A percentile compares a stretch with the other conserved stretches of the same genome.
Evolutionary conservation across 1,140 invertebrate genomes (phyloP).

Genomic region (Drepana arcuata): DNA sequence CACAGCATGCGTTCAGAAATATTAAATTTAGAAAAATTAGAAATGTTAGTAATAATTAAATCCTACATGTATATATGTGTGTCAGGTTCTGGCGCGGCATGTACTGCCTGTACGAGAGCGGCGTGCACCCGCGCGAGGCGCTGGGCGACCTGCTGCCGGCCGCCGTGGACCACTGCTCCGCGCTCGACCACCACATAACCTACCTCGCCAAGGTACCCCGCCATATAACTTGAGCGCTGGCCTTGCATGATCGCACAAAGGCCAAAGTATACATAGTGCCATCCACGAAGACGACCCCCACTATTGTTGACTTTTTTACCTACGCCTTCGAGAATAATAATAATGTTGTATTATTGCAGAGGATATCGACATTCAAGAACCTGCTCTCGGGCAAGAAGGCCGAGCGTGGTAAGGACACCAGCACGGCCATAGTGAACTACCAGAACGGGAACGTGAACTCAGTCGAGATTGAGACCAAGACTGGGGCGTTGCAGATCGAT

Average conservation of each 20-base stretch:
- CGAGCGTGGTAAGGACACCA: constrained; percentile 44
- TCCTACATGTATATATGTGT: no score
- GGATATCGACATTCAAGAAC: constrained; percentile 78
- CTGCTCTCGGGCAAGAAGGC: constrained; percentile 68
- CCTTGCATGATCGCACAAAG: no score
- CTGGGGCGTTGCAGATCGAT: constrained; percentile 45
- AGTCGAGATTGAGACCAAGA: constrained; percentile 51
- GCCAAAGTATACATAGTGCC: no score
- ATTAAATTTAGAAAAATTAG: no score
- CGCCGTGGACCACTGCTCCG: constrained; percentile 88
- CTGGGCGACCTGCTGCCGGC: constrained; percentile 87
- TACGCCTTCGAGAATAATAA: no score
- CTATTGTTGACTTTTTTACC: no score
- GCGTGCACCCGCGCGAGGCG: constrained; percentile 94
- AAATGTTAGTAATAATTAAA: no score
- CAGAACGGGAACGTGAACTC: constrained; percentile 45
- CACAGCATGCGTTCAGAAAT: no score
- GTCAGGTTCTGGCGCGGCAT: constrained; percentile 96
- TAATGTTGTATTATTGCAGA: constrained; percentile 67
- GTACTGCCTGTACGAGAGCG: constrained; percentile 97
- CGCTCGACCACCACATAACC: constrained; percentile 91
- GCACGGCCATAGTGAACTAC: constrained; percentile 55
- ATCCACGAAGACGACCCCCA: no score
- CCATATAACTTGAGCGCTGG: no score
- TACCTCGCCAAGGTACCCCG: constrained; percentile 85